Evolutionary conservation across 2,888 invertebrate species (phyloP), one percentile per base, ranked within the genome.

Genomic region (Macaria liturata): DNA sequence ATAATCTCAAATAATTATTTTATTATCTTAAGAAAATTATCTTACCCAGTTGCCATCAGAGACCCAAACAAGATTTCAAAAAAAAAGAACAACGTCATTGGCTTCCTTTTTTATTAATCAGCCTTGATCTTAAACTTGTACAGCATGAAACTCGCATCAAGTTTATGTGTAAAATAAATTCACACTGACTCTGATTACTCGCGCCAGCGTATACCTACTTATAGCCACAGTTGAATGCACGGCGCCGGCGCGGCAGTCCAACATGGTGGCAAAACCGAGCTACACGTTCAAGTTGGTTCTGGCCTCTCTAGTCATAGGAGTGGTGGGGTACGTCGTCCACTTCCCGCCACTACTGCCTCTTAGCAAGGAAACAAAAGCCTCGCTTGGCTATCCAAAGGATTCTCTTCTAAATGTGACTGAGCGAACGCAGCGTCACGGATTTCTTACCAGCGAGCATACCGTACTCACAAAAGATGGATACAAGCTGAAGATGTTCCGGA

Each of bases 381-480:
- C 62, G 1, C 59, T 69, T 4, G 70, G 70, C 4, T 71, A 71
- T 7, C 68, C 68, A 3, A 49, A 49, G 32, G 66, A 70, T 9
- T 70, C 71, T 0, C 42, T 64, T 5, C 57, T 66, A 3, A 68
- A 68, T 8, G 67, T 74, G 40, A 68, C 68, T 0, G 65, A 67
- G 34, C 52, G 68, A 4, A 64, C 60, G 1, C 32, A 59, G 0
- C 34, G 59, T 5, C 63, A 84, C 61, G 86, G 86, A 4, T 86
- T 80, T 39, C 4, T 60, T 1, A 74, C 84, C 0, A 80, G 83
- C 49, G 81, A 87, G 54, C 82, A 88, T 48, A 71, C 61, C 0
- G 78, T 83, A 0, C 57, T 75, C 2, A 87, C 88, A 0, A 79
- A 84, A 37, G 88, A 88, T 64, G 87, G 86, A 43, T 88, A 87